phyloP scores from a whole-genome alignment of 1,140 invertebrate genomes.

The Pseudobourletiella spinata region DNA sequence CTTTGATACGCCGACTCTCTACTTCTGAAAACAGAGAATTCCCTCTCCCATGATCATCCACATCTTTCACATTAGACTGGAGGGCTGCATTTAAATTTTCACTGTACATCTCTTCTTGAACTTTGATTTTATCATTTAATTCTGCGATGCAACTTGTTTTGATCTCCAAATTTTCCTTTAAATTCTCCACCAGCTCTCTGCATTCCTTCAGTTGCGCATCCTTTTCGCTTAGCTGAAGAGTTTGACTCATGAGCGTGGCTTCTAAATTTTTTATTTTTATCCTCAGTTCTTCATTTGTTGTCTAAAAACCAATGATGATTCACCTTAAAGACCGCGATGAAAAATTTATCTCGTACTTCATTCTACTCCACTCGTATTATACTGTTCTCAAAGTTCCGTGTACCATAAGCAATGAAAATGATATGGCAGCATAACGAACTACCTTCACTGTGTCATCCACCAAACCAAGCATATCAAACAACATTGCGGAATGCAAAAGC shows the following conservation, averaged over 20 bases:
- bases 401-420: not conserved
- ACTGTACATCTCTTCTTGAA: not conserved
- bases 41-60: not conserved
- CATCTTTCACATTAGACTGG: not conserved
- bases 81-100: not conserved
- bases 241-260: not conserved
- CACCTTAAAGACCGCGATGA: too few relatives aligned
- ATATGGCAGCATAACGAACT: too few relatives aligned
- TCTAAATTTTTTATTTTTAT: slow-evolving; percentile 2
- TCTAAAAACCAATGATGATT: too few relatives aligned
- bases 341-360: too few relatives aligned
- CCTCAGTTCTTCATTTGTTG: not conserved
- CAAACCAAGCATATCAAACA: too few relatives aligned
- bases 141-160: not conserved
- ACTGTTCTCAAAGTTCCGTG: too few relatives aligned
- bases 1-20: not conserved
- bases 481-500: too few relatives aligned
- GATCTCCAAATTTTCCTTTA: not conserved
- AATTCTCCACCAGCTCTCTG: not conserved
- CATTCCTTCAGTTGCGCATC: not conserved
- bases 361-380: too few relatives aligned
- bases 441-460: too few relatives aligned
- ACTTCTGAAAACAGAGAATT: not conserved
- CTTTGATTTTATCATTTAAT: not conserved
- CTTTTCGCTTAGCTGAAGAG: not conserved